These are phyloP conservation scores for Hemichromis elongatus DNA, from an alignment of 2,113 vertebrate genomes.

Conservation along the genomic window DNA sequence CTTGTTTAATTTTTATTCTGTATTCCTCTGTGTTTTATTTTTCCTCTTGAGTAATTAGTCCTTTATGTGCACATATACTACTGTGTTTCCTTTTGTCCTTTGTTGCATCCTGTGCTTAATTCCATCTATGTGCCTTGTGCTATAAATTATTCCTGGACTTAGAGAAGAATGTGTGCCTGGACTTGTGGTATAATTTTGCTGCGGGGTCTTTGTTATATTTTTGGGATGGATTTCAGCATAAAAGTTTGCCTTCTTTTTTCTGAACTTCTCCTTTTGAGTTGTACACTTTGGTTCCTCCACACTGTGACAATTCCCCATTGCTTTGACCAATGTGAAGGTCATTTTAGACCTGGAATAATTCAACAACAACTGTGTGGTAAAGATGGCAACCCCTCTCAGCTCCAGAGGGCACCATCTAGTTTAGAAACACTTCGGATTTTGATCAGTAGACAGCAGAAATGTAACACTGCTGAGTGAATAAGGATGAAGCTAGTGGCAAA, in stretches of 20 bases:
- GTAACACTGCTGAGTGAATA: neutral
- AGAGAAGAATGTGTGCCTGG: neutral
- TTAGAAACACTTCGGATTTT: neutral
- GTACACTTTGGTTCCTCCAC: neutral
- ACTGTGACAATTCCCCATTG: neutral
- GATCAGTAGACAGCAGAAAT: neutral
- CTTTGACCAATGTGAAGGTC: neutral
- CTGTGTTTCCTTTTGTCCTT: neutral
- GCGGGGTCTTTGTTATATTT: rapidly evolving
- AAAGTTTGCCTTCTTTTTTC: neutral
- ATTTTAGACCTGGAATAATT: neutral
- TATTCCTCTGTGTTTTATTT: neutral
- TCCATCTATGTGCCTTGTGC: neutral
- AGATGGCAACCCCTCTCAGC: neutral
- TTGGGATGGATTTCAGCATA: neutral
- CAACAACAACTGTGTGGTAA: neutral
- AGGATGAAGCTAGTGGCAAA: neutral
- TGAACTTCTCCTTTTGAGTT: neutral
- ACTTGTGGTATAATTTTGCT: neutral
- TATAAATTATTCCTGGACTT: neutral
- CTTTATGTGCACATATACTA: neutral
- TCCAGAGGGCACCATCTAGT: neutral
- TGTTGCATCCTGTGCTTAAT: neutral
- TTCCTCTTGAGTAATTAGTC: neutral
- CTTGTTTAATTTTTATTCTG: neutral